Base-by-base conservation (phyloP, 2,797 vertebrate genomes). In the Phoxinus dragarum region DNA sequence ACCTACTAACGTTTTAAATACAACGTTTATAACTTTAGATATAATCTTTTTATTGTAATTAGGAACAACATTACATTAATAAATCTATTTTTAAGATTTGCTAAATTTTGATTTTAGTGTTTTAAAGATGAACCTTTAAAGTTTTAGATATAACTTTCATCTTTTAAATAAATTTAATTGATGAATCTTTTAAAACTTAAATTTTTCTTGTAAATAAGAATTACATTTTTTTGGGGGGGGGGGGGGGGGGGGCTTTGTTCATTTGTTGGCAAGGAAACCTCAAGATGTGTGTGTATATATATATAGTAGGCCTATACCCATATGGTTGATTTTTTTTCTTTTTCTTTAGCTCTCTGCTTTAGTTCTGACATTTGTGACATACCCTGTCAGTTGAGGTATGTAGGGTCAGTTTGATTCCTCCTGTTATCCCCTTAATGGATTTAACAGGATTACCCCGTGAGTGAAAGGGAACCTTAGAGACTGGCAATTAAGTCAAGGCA, bases 391-490 rank as follows among this genome's bases (percentile, higher is more conserved):
- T 84, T 59, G 66, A 59, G 78, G 49, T 27, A 17, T 8, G 19
- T 27, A 1, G 72, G 59, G 73, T 79, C 71, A 40, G 47, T 86
- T 68, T 44, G 86, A 86, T 87, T 88, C 36, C 34, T 78, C 84
- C 49, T 34, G 54, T 93, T 90, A 94, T 93, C 93, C 78, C 78
- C 68, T 94, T 91, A 93, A 10, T 59, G 89, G 93, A 91, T 93
- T 87, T 85, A 84, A 83, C 23, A 31, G 88, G 93, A 93, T 94
- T 93, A 93, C 74, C 73, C 74, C 19, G 7, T 10, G 64, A 86
- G 89, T 86, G 82, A 66, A 85, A 66, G 49, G 61, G 75, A 82
- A 78, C 66, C 67, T 59, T 73, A 69, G 87, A 76, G 86, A 80
- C 72, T 73, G 40, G 74, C 23, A 61, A 74, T 66, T 72, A 84